phyloP scores from a whole-genome alignment of 2,888 invertebrate genomes.

The Mimachlamys varia region DNA sequence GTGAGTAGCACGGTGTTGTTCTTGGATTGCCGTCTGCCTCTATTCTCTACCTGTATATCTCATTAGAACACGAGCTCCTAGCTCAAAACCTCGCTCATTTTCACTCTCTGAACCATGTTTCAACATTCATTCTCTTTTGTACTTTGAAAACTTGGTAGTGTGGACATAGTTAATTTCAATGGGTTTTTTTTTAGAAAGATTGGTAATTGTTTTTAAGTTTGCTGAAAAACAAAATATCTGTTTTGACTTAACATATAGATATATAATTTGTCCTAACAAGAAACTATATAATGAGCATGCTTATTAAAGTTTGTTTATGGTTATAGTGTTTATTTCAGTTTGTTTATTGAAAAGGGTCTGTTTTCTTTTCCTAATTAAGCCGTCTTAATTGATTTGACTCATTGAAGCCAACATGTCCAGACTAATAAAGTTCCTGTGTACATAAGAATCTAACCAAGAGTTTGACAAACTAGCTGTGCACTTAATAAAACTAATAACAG shows the following conservation, averaged over 20 bases:
- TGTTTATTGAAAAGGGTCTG: no score
- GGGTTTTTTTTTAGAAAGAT: no score
- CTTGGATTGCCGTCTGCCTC: constrained; percentile 5
- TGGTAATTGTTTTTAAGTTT: no score
- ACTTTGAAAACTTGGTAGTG: neutral
- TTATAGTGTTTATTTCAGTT: no score
- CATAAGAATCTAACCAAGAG: neutral
- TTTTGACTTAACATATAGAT: no score
- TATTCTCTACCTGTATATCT: neutral
- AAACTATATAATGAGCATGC: neutral
- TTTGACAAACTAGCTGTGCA: neutral
- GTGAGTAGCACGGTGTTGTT: constrained; percentile 16
- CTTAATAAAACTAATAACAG: neutral
- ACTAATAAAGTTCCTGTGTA: neutral
- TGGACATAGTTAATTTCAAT: neutral
- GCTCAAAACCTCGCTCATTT: neutral
- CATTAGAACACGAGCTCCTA: neutral
- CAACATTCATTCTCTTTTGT: neutral
- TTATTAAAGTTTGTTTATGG: neutral
- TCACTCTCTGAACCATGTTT: neutral
- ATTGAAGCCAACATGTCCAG: neutral
- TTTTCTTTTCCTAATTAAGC: neutral
- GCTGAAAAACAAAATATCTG: no score
- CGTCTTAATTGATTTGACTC: neutral
- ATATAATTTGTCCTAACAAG: neutral